Evolutionary conservation across 2,797 vertebrate genomes (phyloP), one percentile per base, ranked within the genome.

Genomic region (Triplophysa yarkandensis): DNA sequence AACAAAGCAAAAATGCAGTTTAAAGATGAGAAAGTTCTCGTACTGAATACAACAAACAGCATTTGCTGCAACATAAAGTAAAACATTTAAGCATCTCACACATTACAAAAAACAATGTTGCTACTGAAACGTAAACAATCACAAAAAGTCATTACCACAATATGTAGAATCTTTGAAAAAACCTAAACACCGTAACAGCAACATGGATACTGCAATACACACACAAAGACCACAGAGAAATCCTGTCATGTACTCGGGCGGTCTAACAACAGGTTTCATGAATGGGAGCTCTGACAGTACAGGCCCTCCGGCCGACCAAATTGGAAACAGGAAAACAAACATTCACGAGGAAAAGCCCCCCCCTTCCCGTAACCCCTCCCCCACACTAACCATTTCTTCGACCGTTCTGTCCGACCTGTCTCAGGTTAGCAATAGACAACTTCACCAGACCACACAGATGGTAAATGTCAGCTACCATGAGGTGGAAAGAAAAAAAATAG

Each of bases 291-390:
- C 76, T 81, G 80, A 84, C 76, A 77, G 79, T 78, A 82, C 79
- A 63, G 82, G 83, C 79, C 83, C 77, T 81, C 83, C 77, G 84
- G 83, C 81, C 69, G 68, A 82, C 82, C 81, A 85, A 82, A 86
- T 81, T 86, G 83, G 83, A 87, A 86, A 85, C 83, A 86, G 83
- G 81, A 83, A 85, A 86, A 86, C 83, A 87, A 87, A 87, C 84
- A 87, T 82, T 83, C 77, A 77, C 78, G 61, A 84, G 79, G 79
- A 83, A 86, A 81, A 83, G 81, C 77, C 76, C 81, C 69, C 30
- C 63, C 60, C 48, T 46, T 57, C 27, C 65, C 67, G 19, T 68
- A 61, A 72, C 34, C 67, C 75, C 80, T 44, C 75, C 75, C 63
- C 74, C 57, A 61, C 27, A 43, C 75, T 46, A 65, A 80, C 48